These are phyloP conservation scores for Amyelois transitella DNA, from an alignment of 1,140 invertebrate genomes.

Conservation along the genomic window DNA sequence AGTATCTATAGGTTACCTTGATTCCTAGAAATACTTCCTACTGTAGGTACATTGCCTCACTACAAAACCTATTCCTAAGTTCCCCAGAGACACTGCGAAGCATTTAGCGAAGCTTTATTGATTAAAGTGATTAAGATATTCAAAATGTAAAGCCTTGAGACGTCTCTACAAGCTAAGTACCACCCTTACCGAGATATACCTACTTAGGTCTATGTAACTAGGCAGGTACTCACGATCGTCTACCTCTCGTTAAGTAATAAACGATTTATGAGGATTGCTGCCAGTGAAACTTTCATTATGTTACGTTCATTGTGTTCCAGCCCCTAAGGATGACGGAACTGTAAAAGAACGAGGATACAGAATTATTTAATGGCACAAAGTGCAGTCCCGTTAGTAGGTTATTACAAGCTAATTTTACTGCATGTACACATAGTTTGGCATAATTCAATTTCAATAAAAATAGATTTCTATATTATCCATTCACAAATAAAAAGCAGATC, in stretches of 20 bases:
- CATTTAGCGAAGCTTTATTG: not conserved
- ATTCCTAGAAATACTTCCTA: too few relatives aligned
- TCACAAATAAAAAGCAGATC: too few relatives aligned
- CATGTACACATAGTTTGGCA: too few relatives aligned
- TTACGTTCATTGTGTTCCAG: conserved; percentile 32
- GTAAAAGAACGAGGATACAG: not conserved
- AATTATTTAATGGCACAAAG: too few relatives aligned
- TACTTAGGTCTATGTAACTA: not conserved
- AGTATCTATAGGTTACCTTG: too few relatives aligned
- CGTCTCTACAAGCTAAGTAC: not conserved
- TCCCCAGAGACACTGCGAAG: too few relatives aligned
- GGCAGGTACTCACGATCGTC: not conserved
- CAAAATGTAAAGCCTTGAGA: not conserved
- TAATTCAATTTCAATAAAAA: too few relatives aligned
- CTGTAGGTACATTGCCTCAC: too few relatives aligned
- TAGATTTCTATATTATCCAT: too few relatives aligned
- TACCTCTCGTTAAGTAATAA: conserved; percentile 14
- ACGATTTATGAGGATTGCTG: conserved; percentile 25
- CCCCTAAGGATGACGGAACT: conserved; percentile 33
- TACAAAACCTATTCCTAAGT: too few relatives aligned
- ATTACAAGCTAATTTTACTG: too few relatives aligned
- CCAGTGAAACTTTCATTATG: conserved; percentile 41
- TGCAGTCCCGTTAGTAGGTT: too few relatives aligned
- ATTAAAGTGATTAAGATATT: not conserved
- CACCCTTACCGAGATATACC: not conserved